These are phyloP conservation scores for Tenthredo notha DNA, from an alignment of 2,888 invertebrate species.

Conservation along the genomic window DNA sequence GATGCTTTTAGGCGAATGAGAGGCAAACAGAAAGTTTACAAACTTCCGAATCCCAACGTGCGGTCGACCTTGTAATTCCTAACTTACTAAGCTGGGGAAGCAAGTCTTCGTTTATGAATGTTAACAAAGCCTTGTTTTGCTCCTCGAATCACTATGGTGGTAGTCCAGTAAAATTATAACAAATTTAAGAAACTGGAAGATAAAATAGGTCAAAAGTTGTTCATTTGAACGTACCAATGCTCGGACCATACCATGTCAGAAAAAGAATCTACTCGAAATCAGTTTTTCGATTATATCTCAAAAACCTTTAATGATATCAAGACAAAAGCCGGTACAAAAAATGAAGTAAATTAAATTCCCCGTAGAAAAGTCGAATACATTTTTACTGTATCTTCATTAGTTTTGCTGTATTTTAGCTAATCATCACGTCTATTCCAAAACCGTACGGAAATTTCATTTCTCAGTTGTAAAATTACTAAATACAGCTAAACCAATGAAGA, in stretches of 20 bases:
- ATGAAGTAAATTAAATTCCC: neutral
- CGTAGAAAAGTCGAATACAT: neutral
- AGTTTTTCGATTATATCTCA: neutral
- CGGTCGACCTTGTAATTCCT: constrained; percentile 12
- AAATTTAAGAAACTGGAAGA: neutral
- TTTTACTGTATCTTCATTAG: neutral
- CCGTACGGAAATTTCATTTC: neutral
- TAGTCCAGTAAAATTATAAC: neutral
- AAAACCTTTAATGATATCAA: neutral
- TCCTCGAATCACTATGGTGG: neutral
- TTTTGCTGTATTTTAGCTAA: no score
- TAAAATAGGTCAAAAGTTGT: neutral
- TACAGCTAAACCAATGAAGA: neutral
- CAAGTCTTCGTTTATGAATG: neutral
- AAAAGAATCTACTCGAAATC: neutral
- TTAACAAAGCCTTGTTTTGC: constrained; percentile 45
- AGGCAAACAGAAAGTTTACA: constrained; percentile 6
- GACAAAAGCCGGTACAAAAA: neutral
- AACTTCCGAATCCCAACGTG: constrained; percentile 20
- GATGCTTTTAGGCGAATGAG: constrained; percentile 27
- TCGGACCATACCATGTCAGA: neutral
- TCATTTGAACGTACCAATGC: neutral
- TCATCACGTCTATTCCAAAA: neutral
- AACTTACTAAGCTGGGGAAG: constrained; percentile 24
- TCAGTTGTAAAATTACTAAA: neutral